Evolutionary conservation across 2,888 invertebrate species (phyloP).

Genomic region (Chironomus tentans): DNA sequence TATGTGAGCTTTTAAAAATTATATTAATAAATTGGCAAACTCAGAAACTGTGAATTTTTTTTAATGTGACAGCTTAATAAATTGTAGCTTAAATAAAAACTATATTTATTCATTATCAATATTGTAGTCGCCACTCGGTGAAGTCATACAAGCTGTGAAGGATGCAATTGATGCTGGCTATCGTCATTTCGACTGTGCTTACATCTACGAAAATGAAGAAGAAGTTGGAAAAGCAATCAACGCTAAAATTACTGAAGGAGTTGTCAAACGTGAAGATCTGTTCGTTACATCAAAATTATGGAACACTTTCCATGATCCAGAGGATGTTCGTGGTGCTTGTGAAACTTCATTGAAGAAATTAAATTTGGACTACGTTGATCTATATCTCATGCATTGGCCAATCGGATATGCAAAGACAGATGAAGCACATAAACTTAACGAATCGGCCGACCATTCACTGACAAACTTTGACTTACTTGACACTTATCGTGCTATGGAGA

Average conservation of each 20-base stretch:
- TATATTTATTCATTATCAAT: not conserved
- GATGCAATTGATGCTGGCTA: slow-evolving; percentile 66
- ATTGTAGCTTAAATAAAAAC: not conserved
- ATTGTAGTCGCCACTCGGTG: slow-evolving; percentile 41
- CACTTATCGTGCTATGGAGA: slow-evolving; percentile 65
- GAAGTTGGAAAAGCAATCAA: slow-evolving; percentile 58
- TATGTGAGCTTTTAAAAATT: too few relatives aligned
- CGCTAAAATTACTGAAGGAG: slow-evolving; percentile 53
- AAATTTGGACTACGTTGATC: slow-evolving; percentile 62
- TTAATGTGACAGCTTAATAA: not conserved
- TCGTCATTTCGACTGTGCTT: slow-evolving; percentile 57
- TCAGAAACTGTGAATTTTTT: too few relatives aligned
- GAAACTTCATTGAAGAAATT: slow-evolving; percentile 56
- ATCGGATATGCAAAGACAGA: slow-evolving; percentile 51
- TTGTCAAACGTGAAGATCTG: slow-evolving; percentile 55
- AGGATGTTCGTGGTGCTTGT: slow-evolving; percentile 59
- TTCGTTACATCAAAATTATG: slow-evolving; percentile 62
- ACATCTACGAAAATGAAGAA: slow-evolving; percentile 57
- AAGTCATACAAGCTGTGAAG: slow-evolving; percentile 55
- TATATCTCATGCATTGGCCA: slow-evolving; percentile 82
- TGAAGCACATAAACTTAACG: slow-evolving; percentile 49
- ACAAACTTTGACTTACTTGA: slow-evolving; percentile 57
- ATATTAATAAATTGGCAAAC: too few relatives aligned
- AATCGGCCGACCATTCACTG: slow-evolving; percentile 43
- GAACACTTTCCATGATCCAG: slow-evolving; percentile 78